A percentile compares a stretch with the other conserved stretches of the same genome.
These are phyloP conservation scores for Diorhabda sublineata DNA, from an alignment of 1,140 invertebrate genomes.

Conservation along the genomic window DNA sequence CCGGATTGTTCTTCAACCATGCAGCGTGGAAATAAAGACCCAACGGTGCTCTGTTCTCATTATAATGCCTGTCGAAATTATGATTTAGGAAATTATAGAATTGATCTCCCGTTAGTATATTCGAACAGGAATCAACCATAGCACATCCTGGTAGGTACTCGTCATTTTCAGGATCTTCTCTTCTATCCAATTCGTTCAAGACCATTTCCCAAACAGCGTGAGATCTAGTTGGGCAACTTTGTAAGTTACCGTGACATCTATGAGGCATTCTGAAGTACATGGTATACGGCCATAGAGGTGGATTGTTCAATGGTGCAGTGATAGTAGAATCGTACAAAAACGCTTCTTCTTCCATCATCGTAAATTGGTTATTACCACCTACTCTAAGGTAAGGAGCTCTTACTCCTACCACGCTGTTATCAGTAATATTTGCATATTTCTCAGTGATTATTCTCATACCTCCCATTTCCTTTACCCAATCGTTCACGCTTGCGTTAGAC, in stretches of 20 bases:
- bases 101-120: conserved; percentile 87
- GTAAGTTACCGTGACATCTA: conserved; percentile 87
- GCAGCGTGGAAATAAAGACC: conserved; percentile 95
- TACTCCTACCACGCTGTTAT: conserved; percentile 91
- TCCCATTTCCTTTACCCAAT: conserved; percentile 96
- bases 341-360: conserved; percentile 96
- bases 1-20: conserved; percentile 92
- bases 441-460: conserved; percentile 90
- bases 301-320: conserved; percentile 86
- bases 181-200: conserved; percentile 91
- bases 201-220: conserved; percentile 97
- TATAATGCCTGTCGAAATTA: conserved; percentile 93
- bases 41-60: conserved; percentile 87
- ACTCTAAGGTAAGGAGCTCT: conserved; percentile 88
- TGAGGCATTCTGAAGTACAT: conserved; percentile 97
- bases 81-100: conserved; percentile 95
- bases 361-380: conserved; percentile 95
- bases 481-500: conserved; percentile 88
- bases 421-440: conserved; percentile 88
- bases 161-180: conserved; percentile 87
- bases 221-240: conserved; percentile 85
- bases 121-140: conserved; percentile 95
- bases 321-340: conserved; percentile 96
- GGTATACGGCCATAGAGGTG: conserved; percentile 94
- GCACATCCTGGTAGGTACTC: conserved; percentile 90